Evolutionary conservation across 2,113 vertebrate genomes (phyloP), one percentile per base, ranked within the genome.

Genomic region (Piaya cayana): DNA sequence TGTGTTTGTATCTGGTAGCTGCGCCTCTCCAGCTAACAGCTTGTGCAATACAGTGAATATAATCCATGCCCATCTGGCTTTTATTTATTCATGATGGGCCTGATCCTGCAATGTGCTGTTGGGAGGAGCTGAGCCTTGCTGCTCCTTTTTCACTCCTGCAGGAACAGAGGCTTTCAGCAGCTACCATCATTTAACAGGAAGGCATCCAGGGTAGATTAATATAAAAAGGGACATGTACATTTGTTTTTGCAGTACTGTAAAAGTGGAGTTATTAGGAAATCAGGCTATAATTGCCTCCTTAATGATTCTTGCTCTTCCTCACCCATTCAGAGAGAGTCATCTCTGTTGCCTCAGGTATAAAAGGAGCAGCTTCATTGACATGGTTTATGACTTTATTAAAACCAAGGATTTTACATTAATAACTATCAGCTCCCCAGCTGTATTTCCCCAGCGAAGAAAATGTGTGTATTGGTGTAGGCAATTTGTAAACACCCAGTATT

Each of bases 401-500:
- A 45, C 78, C 23, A 11, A 10, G 67, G 86, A 67, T 71, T 96
- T 77, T 5, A 8, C 8, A n/a, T 72, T 69, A 86, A 62, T 67
- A 91, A 83, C 70, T 19, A 50, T 36, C 36, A 67, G 62, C 63
- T 94, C 90, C 74, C 39, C 29, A 3, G 90, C 34, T 58, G 2
- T 60, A 84, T 82, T 70, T 72, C 87, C 88, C 95, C 52, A 69
- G 32, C 10, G 82, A 92, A 82, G 82, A 60, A 72, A 63, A 18
- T 45, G 58, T 53, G 52, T 10, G 14, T 9, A 8, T 58, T 37
- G 34, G 77, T 62, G 69, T 42, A 74, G 39, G 64, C 43, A 56
- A 90, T 94, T 71, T 92, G 96, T 93, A 84, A 95, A 94, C 91
- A 68, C 25, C 1, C 43, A 62, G 78, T 36, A 76, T 68, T 81